phyloP scores from a whole-genome alignment of 2,888 invertebrate species.

The Stenoptilia bipunctidactyla region DNA sequence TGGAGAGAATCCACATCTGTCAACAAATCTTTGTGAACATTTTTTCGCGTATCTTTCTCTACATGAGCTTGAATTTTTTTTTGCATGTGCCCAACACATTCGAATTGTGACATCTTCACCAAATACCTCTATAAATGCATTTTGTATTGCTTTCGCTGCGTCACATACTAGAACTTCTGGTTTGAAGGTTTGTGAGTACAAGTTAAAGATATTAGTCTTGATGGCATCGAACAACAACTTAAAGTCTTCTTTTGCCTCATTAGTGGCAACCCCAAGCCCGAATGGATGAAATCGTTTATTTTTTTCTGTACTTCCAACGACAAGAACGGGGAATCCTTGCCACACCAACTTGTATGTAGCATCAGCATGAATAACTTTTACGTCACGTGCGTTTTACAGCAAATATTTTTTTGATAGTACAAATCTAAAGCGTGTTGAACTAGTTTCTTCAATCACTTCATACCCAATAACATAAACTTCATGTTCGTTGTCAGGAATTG shows the following conservation, averaged over 20 bases:
- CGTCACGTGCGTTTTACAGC: conserved; percentile 5
- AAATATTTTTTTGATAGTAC: conserved; percentile 11
- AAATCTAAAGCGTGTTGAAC: conserved; percentile 9
- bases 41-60: conserved; percentile 14
- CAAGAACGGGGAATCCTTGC: conserved; percentile 20
- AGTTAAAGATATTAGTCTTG: conserved; percentile 10
- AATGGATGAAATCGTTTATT: conserved; percentile 17
- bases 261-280: conserved; percentile 13
- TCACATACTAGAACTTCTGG: too few relatives aligned
- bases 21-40: conserved; percentile 14
- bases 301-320: conserved; percentile 19
- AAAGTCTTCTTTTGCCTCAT: conserved; percentile 17
- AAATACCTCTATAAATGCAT: conserved; percentile 16
- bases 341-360: conserved; percentile 17
- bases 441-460: conserved; percentile 9
- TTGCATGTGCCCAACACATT: conserved; percentile 22
- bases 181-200: conserved; percentile 9
- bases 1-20: conserved; percentile 17
- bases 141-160: too few relatives aligned
- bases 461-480: conserved; percentile 12
- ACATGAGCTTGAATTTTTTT: conserved; percentile 17
- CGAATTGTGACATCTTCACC: conserved; percentile 15
- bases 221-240: conserved; percentile 15
- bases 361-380: conserved; percentile 12
- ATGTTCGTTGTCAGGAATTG: too few relatives aligned